These are phyloP conservation scores for Drosophila kepulauana DNA, from an alignment of 1,140 invertebrate genomes.

Conservation along the genomic window DNA sequence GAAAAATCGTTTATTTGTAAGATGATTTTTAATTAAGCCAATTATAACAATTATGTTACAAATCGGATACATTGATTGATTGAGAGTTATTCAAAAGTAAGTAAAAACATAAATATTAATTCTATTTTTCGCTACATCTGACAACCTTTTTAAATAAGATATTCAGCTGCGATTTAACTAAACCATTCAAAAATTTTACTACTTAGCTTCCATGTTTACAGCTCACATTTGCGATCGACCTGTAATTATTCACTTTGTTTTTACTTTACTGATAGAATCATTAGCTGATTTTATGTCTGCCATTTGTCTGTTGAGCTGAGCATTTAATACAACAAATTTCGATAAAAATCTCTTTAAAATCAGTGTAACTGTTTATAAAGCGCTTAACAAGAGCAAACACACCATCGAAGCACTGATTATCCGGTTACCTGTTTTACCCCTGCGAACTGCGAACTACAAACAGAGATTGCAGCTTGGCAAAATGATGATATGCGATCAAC, in stretches of 20 bases:
- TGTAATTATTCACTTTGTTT: background rate
- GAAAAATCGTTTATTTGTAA: too few species aligned
- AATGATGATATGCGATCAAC: slow-evolving; percentile 58
- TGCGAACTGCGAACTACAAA: background rate
- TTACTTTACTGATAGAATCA: background rate
- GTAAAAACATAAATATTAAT: too few species aligned
- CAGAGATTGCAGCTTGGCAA: slow-evolving; percentile 31
- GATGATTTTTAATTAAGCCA: too few species aligned
- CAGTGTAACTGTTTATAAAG: slow-evolving; percentile 3
- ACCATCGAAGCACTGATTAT: background rate
- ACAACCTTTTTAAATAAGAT: background rate
- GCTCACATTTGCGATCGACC: background rate
- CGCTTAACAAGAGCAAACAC: slow-evolving; percentile 4
- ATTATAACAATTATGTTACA: too few species aligned
- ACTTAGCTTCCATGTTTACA: background rate
- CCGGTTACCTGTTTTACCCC: slow-evolving; percentile 7
- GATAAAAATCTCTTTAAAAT: background rate
- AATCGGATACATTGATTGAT: too few species aligned
- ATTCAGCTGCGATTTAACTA: background rate
- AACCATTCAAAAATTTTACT: background rate
- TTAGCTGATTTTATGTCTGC: background rate
- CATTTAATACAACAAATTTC: background rate
- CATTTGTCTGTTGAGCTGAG: background rate
- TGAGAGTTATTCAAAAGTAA: too few species aligned
- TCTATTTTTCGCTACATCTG: too few species aligned